Base-by-base conservation (phyloP, 2,797 vertebrate genomes). In the Chaetodon trifasciatus region DNA sequence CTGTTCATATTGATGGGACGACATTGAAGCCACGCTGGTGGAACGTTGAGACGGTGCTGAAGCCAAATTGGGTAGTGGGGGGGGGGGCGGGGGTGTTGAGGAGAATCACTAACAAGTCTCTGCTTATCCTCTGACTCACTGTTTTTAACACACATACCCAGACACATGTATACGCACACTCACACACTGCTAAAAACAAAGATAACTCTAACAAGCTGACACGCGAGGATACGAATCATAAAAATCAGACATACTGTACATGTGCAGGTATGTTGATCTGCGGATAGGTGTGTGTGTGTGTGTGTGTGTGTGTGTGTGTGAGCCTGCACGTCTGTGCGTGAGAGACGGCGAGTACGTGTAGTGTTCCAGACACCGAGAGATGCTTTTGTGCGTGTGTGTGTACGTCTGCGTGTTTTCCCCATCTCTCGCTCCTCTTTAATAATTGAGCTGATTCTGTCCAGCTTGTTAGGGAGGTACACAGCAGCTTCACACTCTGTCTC, bases 401-500 rank as follows among this genome's bases (percentile, higher is more conserved):
- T 79, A 17, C 13, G 76, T 79, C 52, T 89, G 74, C 81, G 70
- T 83, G 92, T 93, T 91, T 91, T 91, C 89, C 90, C 92, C 92
- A 89, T 92, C 93, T 90, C 91, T 93, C 93, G 91, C 92, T 83
- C 85, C 90, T 95, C 92, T 95, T 95, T 93, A 96, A 96, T 96
- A 95, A 96, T 95, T 95, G 94, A 96, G 92, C 91, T 93, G 94
- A 94, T 94, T 95, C 93, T 94, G 93, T 94, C 94, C 91, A 90
- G 93, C 94, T 96, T 93, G 93, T 96, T 96, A 95, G 93, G 88
- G 92, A 94, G 93, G 94, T 92, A 94, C 91, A 93, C 93, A 92
- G 90, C 91, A 91, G 91, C 90, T 91, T 93, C 90, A 87, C 93
- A 93, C 92, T 90, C 89, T 69, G 84, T 90, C 90, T 90, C 80